Percentiles rank a stretch among this genome's conserved stretches.
phyloP scores from a whole-genome alignment of 1,140 invertebrate species.

The Neoseiulus cucumeris region DNA sequence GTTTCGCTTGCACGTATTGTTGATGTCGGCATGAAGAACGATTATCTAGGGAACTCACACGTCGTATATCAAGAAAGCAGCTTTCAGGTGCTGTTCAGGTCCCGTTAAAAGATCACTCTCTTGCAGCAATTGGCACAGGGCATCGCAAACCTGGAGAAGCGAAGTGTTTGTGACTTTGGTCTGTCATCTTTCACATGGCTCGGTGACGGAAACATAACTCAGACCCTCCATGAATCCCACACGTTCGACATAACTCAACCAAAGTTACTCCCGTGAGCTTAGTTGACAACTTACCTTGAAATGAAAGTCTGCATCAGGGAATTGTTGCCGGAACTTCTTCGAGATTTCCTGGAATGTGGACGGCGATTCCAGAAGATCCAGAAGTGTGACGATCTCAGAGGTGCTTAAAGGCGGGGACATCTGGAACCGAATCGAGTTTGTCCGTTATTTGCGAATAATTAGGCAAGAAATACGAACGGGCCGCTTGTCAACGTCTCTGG shows the following conservation, averaged over 20 bases:
- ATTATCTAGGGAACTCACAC: neutral
- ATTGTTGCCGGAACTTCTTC: neutral
- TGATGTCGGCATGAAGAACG: too few relatives aligned
- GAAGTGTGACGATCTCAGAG: neutral
- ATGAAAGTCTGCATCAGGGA: neutral
- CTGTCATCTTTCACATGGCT: too few relatives aligned
- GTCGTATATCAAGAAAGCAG: neutral
- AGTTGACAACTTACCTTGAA: neutral
- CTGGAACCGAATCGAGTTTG: too few relatives aligned
- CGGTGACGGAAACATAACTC: too few relatives aligned
- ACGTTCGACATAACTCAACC: too few relatives aligned
- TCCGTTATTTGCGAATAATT: too few relatives aligned
- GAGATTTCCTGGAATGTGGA: neutral
- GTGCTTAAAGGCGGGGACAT: neutral
- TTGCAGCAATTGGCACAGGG: neutral
- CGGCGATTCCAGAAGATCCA: neutral
- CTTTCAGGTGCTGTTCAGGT: neutral
- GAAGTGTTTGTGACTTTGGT: neutral
- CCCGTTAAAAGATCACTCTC: neutral
- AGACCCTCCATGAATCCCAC: too few relatives aligned
- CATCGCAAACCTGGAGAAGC: neutral
- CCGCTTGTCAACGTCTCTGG: too few relatives aligned
- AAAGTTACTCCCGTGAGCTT: too few relatives aligned
- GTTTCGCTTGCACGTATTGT: too few relatives aligned
- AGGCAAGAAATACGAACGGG: too few relatives aligned